Base-by-base conservation (phyloP, 2,888 invertebrate genomes). In the Polia nebulosa region DNA sequence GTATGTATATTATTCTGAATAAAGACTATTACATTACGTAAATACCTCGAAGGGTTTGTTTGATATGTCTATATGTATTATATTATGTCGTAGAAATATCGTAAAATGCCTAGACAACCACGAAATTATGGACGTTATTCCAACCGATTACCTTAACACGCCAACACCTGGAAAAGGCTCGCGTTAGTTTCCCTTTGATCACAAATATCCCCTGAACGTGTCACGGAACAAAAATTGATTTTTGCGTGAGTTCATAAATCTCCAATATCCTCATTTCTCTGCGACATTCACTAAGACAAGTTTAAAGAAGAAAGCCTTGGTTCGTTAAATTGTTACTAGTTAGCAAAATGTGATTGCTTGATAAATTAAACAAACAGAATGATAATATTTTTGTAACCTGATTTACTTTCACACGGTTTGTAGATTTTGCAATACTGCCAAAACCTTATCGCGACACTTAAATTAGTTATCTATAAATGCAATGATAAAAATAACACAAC, bases 381-480 rank as follows among this genome's bases (percentile, higher is more conserved):
- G 1, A 39, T 34, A 66, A 17, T 25, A 44, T 51, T 51, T 51
- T 29, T 32, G 17, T 44, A 72, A 77, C 39, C 41, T 57, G 41
- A 72, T 78, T 72, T 72, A 44, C 29, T 77, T 76, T 71, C 34
- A 59, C 53, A 71, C 53, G 44, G 20, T 59, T 47, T 41, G 32
- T 49, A 29, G 25, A 61, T 56, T 47, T 47, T 20, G 27, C 32
- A n/a, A 72, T 47, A 76, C n/a, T 32, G 25, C 39, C 25, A 56
- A 72, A 75, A 76, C 25, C 29, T 81, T 69, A 77, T 49, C 49
- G 8, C 52, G 32, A 72, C 75, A 80, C 72, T 72, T 70, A 67
- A 53, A 58, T 56, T 47, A 72, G 63, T 60, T 79, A 75, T 66
- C 68, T 78, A 47, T 63, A 78, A 75, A 78, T 78, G 73, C 52